These are phyloP conservation scores for Phaethon lepturus DNA, from an alignment of 2,113 vertebrate genomes.

Conservation along the genomic window DNA sequence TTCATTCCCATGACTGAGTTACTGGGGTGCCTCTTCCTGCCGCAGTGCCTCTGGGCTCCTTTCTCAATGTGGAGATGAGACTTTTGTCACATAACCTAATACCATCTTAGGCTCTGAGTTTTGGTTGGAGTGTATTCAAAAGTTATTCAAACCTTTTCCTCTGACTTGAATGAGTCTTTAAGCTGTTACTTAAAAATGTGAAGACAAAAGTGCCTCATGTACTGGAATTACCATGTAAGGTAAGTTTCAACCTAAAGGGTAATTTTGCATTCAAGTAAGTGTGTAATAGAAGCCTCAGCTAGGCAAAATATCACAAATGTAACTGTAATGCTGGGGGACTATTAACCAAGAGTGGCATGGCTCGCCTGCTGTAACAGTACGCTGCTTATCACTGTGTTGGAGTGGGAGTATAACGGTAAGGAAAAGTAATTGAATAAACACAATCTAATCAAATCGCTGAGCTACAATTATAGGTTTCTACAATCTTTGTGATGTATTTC, in stretches of 20 bases:
- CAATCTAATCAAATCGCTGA: conserved; percentile 20
- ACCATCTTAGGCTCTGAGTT: background rate
- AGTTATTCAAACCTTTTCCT: background rate
- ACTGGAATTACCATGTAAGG: background rate
- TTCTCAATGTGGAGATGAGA: background rate
- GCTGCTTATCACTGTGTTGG: background rate
- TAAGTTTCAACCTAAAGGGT: background rate
- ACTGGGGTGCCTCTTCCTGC: rapidly evolving
- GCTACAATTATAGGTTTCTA: conserved; percentile 12
- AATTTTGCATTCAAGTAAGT: background rate
- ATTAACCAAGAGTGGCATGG: background rate
- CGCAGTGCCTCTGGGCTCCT: background rate
- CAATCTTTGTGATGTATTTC: conserved; percentile 1
- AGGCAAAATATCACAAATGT: background rate
- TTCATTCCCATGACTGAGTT: background rate
- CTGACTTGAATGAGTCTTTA: background rate
- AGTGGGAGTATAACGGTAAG: background rate
- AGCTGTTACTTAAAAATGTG: background rate
- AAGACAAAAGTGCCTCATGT: background rate
- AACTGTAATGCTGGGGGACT: background rate
- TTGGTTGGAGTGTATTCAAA: background rate
- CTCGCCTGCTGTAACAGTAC: background rate
- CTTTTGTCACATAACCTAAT: background rate
- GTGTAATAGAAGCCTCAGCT: background rate
- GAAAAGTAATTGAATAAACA: conserved; percentile 54